Evolutionary conservation across 2,113 vertebrate species (phyloP), one percentile per base, ranked within the genome.

Genomic region (Beaufortia kweichowensis): DNA sequence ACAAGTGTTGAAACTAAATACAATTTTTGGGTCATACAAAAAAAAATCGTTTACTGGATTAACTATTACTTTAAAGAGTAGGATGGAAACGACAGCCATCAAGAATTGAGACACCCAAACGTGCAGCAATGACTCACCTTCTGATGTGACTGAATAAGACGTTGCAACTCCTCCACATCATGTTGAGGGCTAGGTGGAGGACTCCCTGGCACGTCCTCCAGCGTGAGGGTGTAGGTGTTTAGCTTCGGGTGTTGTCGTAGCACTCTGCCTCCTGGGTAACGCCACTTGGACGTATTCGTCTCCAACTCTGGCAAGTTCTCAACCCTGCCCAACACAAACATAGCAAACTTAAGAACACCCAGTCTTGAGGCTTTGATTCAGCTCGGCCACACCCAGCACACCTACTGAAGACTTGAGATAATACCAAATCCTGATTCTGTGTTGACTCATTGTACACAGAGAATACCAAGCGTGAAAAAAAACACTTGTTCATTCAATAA

Each of bases 201-300:
- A 1, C 15, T 59, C 39, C 87, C 85, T 11, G 81, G 69, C 61
- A 19, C 71, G 56, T 73, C 62, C 75, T 83, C 85, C 3, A 84
- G 85, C 0, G 91, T 94, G 76, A 96, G 85, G 6, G 89, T 93
- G 79, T 93, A 96, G 81, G 95, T 84, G 33, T 89, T 85, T 0
- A 95, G 80, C 21, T 85, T 84, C 0, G 88, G 88, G 77, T 96
- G 94, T 71, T 94, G 89, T 79, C 85, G 91, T 75, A 96, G 89
- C 0, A 85, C 90, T 83, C 89, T 89, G 80, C 93, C 91, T 41
- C 84, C 94, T 0, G 85, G 90, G 73, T 88, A 87, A 66, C 90
- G 85, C 0, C 88, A 86, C 57, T 93, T 91, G 3, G 91, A 91
- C 24, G 90, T 75, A 26, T 91, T 91, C 67, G 85, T 89, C 86